These are phyloP conservation scores for Dendrolimus kikuchii DNA, from an alignment of 1,140 invertebrate genomes.

Conservation along the genomic window DNA sequence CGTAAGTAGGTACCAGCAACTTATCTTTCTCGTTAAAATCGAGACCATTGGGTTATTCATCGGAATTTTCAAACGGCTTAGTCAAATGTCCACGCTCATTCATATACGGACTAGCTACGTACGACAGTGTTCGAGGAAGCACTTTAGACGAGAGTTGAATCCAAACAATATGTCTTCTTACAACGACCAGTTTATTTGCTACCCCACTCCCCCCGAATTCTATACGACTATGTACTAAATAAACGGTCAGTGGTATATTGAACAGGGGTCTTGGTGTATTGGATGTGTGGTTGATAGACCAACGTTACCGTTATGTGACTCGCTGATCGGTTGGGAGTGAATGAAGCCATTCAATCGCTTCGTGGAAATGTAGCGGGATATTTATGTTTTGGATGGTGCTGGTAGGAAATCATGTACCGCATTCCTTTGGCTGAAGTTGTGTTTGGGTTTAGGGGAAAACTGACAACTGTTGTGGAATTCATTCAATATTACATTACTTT, in stretches of 20 bases:
- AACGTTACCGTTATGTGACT: slow-evolving; percentile 20
- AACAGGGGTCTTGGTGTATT: slow-evolving; percentile 6
- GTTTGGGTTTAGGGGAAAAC: no score
- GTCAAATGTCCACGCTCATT: slow-evolving; percentile 10
- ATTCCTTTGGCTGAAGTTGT: no score
- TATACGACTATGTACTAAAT: background rate
- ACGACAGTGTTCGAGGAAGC: slow-evolving; percentile 25
- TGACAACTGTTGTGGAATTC: no score
- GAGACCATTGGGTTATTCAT: slow-evolving; percentile 11
- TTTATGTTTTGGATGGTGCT: slow-evolving; percentile 18
- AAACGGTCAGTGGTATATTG: background rate
- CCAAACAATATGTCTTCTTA: slow-evolving; percentile 16
- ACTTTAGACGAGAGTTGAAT: slow-evolving; percentile 19
- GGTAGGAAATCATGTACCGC: no score
- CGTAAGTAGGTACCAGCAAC: slow-evolving; percentile 2
- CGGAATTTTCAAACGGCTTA: slow-evolving; percentile 19
- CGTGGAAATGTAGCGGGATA: slow-evolving; percentile 26
- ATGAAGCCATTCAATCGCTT: slow-evolving; percentile 25
- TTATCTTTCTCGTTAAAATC: slow-evolving; percentile 13
- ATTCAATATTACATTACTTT: no score
- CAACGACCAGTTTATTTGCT: slow-evolving; percentile 6
- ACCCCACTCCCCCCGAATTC: no score
- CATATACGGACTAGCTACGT: slow-evolving; percentile 8
- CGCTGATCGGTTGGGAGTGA: slow-evolving; percentile 22
- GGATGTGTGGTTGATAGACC: slow-evolving; percentile 18